Conservation (phyloP, 92 coral and sea anemone genomes). For the Micromussa lordhowensis region DNA sequence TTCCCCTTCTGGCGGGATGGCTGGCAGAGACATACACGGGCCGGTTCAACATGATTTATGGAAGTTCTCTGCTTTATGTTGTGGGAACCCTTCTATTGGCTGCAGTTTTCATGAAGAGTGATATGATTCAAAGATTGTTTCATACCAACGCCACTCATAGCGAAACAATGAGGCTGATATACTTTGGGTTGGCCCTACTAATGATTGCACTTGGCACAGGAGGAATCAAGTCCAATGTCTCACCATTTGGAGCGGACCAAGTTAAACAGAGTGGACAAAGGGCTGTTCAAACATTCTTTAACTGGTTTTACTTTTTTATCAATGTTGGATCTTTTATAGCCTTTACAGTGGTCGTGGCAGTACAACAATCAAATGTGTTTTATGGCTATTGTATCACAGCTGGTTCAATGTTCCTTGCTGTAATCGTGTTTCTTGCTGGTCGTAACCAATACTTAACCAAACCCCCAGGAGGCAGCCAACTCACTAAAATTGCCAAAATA, state of each 20-base stretch:
- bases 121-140: neutral
- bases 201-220: conserved; percentile 92
- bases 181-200: conserved; percentile 68
- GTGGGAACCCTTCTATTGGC: conserved; percentile 74
- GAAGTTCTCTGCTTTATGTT: conserved; percentile 76
- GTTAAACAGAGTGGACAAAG: conserved; percentile 82
- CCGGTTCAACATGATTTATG: conserved; percentile 77
- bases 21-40: conserved; percentile 86
- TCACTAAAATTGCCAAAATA: conserved; percentile 74
- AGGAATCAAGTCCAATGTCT: conserved; percentile 94
- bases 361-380: conserved; percentile 81
- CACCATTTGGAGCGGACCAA: conserved; percentile 99
- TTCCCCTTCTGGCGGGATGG: conserved; percentile 93
- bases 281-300: conserved; percentile 87
- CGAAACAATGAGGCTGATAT: conserved; percentile 33
- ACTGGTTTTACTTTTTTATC: conserved; percentile 97
- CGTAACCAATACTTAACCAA: conserved; percentile 66
- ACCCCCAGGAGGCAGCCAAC: conserved; percentile 88
- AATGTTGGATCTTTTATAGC: conserved; percentile 91
- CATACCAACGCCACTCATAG: neutral
- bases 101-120: conserved; percentile 22
- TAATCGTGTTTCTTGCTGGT: conserved; percentile 72
- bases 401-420: conserved; percentile 70
- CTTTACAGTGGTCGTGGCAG: conserved; percentile 80
- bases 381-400: conserved; percentile 87